A percentile compares a stretch with the other conserved stretches of the same genome.
These are phyloP conservation scores for Drosophila orena DNA, from an alignment of 1,140 invertebrate genomes.

Conservation along the genomic window DNA sequence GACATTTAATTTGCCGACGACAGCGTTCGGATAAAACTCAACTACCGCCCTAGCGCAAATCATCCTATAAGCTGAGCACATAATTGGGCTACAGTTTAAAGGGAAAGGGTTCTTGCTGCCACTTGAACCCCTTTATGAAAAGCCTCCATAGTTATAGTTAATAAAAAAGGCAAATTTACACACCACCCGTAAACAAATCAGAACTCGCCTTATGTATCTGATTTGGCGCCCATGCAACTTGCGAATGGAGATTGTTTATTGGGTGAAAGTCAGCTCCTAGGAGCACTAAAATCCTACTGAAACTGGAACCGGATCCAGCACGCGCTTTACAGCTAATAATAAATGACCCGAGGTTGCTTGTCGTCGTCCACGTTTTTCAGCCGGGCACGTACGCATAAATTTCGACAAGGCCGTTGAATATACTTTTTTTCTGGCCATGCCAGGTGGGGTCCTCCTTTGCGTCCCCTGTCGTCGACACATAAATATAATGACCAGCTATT, in stretches of 20 bases:
- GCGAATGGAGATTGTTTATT: slow-evolving; percentile 49
- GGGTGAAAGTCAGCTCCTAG: background rate
- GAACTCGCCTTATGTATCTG: slow-evolving; percentile 2
- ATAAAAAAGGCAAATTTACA: background rate
- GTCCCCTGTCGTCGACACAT: slow-evolving; percentile 44
- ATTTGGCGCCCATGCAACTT: slow-evolving; percentile 1
- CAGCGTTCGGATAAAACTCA: slow-evolving; percentile 34
- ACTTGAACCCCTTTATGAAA: background rate
- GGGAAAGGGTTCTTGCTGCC: background rate
- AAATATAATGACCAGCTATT: slow-evolving; percentile 79
- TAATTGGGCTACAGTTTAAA: slow-evolving; percentile 14
- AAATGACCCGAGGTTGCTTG: slow-evolving; percentile 70
- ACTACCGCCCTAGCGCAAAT: slow-evolving; percentile 18
- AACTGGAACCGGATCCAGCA: slow-evolving; percentile 18
- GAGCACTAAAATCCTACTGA: slow-evolving; percentile 21
- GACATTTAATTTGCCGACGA: slow-evolving; percentile 76
- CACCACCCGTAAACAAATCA: slow-evolving; percentile 5
- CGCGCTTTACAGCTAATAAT: slow-evolving; percentile 78
- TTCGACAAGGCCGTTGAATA: slow-evolving; percentile 53
- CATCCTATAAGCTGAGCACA: slow-evolving; percentile 20
- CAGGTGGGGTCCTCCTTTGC: slow-evolving; percentile 8
- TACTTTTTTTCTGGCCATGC: slow-evolving; percentile 37
- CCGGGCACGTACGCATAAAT: slow-evolving; percentile 74
- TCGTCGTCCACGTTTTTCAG: slow-evolving; percentile 64
- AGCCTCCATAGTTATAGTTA: background rate